A percentile compares a stretch with the other conserved stretches of the same genome.
Conservation (phyloP, 2,888 invertebrate species). For the Brachyptera risi region DNA sequence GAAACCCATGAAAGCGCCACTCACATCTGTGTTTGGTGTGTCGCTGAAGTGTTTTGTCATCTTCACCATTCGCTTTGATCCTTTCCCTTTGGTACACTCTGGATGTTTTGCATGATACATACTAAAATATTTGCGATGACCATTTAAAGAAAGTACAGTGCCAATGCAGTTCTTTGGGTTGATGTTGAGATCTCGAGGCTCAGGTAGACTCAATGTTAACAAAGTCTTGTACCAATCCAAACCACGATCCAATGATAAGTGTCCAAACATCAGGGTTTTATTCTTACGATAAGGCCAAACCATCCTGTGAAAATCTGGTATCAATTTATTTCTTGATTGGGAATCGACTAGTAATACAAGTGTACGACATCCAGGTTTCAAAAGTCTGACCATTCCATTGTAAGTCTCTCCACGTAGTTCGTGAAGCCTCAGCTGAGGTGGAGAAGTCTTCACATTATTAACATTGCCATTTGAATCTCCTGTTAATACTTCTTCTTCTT, state of each 20-base stretch:
- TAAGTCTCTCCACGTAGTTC: constrained; percentile 93
- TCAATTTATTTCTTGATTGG: constrained; percentile 78
- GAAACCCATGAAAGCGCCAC: constrained; percentile 81
- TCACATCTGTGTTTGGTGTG: not conserved
- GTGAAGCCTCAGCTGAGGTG: constrained; percentile 54
- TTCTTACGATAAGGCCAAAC: constrained; percentile 96
- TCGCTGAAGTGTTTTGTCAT: constrained; percentile 49
- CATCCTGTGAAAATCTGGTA: constrained; percentile 88
- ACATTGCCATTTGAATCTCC: not conserved
- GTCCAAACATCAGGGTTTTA: constrained; percentile 93
- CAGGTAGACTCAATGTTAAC: constrained; percentile 79
- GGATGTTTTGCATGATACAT: constrained; percentile 98
- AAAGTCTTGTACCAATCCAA: constrained; percentile 91
- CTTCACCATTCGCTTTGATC: constrained; percentile 60
- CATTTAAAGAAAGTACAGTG: constrained; percentile 92
- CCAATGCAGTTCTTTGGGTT: constrained; percentile 97
- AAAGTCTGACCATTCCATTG: constrained; percentile 84
- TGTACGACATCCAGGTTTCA: constrained; percentile 94
- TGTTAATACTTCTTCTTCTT: constrained; percentile 18
- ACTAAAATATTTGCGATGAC: constrained; percentile 95
- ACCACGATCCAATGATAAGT: constrained; percentile 87
- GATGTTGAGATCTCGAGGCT: constrained; percentile 76
- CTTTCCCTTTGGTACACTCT: constrained; percentile 51
- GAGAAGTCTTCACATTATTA: constrained; percentile 24
- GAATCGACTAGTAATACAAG: constrained; percentile 86